Evolutionary conservation across 1,140 invertebrate species (phyloP).

Genomic region (Cyclina sinensis): DNA sequence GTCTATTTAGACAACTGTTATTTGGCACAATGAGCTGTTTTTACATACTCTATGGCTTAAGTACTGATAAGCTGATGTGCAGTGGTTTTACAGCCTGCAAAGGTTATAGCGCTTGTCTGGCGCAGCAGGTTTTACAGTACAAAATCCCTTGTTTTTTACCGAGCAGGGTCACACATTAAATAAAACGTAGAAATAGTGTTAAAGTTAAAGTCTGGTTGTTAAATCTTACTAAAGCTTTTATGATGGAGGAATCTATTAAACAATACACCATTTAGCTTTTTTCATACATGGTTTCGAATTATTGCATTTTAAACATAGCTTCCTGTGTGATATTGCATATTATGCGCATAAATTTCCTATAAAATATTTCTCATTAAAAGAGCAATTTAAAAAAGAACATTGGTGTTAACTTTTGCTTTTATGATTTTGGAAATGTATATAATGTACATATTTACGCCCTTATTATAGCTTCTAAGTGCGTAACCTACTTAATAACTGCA

Average conservation of each 20-base stretch:
- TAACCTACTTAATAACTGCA: too few species aligned
- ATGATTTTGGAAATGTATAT: too few species aligned
- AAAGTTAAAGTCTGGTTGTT: background rate
- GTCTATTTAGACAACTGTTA: constrained; percentile 20
- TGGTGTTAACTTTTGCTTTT: too few species aligned
- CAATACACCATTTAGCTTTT: background rate
- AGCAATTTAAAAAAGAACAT: too few species aligned
- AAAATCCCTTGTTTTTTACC: background rate
- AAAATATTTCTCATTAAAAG: background rate
- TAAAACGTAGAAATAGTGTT: too few species aligned
- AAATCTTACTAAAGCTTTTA: background rate
- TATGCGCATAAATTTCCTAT: constrained; percentile 13
- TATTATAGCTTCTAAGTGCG: too few species aligned
- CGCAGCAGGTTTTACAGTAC: background rate
- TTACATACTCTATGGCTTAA: background rate
- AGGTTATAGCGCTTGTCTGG: background rate
- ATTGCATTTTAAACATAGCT: background rate
- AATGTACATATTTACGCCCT: too few species aligned
- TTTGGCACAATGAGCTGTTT: background rate
- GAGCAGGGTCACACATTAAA: background rate
- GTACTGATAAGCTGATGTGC: background rate
- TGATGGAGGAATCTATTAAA: background rate
- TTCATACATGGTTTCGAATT: background rate
- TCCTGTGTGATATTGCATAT: constrained; percentile 3
- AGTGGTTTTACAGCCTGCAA: background rate